These are phyloP conservation scores for Myotis myotis DNA, from an alignment of 2,797 vertebrate genomes.

Conservation along the genomic window DNA sequence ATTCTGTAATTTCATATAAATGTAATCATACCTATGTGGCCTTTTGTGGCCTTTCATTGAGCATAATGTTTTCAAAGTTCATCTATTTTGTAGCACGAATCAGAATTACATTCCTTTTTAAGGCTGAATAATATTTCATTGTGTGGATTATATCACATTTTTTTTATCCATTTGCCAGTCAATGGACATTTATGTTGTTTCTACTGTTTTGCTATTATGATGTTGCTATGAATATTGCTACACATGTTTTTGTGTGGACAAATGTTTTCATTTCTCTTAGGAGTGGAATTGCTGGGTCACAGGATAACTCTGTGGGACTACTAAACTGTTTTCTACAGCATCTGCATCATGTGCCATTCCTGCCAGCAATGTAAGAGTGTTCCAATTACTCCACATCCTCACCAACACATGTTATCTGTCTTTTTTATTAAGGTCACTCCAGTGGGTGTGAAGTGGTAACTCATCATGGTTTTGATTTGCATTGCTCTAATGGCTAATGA, in stretches of 20 bases:
- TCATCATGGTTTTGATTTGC: not conserved
- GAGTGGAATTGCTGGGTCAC: not conserved
- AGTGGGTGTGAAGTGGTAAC: not conserved
- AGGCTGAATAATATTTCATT: slow-evolving; percentile 14
- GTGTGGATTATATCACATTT: not conserved
- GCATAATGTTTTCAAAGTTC: not conserved
- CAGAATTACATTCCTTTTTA: not conserved
- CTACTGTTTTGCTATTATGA: not conserved
- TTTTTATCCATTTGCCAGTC: not conserved
- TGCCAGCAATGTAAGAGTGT: not conserved
- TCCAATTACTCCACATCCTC: not conserved
- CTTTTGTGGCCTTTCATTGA: not conserved
- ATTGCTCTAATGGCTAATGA: not conserved
- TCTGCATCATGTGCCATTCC: not conserved
- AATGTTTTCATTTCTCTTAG: not conserved
- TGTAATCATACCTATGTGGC: not conserved
- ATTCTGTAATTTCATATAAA: not conserved
- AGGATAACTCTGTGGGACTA: not conserved
- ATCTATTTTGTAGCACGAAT: not conserved
- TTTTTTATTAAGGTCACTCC: not conserved
- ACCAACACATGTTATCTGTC: not conserved
- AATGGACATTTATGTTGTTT: not conserved
- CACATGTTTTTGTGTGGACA: not conserved
- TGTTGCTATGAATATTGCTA: not conserved
- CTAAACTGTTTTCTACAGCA: not conserved